Conservation (phyloP, 1,140 invertebrate species). For the Scaptomyza pallida region DNA sequence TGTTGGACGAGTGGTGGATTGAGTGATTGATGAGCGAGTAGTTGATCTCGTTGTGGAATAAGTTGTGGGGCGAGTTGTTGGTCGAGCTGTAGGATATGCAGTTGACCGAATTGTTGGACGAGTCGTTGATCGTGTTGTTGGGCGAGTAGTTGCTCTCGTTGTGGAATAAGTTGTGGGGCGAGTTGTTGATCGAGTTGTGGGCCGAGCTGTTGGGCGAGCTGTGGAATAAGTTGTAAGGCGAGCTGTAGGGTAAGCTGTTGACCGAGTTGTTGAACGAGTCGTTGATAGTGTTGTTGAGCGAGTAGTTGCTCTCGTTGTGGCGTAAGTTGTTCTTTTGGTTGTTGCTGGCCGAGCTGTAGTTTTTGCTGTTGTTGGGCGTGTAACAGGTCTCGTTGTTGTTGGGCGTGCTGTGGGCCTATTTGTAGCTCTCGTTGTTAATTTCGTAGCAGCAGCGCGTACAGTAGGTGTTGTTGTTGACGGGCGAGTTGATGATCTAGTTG, state of each 20-base stretch:
- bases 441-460: neutral
- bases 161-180: constrained; percentile 15
- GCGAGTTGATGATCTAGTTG: neutral
- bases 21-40: neutral
- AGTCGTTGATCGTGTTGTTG: neutral
- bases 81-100: neutral
- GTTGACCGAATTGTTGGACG: constrained; percentile 4
- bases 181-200: constrained; percentile 8
- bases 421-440: constrained; percentile 14
- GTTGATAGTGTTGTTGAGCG: neutral
- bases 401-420: constrained; percentile 5
- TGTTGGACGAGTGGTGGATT: neutral
- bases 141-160: constrained; percentile 25
- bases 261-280: neutral
- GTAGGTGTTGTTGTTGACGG: neutral
- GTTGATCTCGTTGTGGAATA: neutral
- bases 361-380: neutral
- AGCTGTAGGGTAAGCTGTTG: neutral
- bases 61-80: neutral
- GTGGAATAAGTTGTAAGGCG: constrained; percentile 1
- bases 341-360: neutral
- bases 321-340: neutral
- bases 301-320: neutral
- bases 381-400: constrained; percentile 20
- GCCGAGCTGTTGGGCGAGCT: neutral